phyloP scores from a whole-genome alignment of 2,888 invertebrate genomes.

The Protonemura montana region DNA sequence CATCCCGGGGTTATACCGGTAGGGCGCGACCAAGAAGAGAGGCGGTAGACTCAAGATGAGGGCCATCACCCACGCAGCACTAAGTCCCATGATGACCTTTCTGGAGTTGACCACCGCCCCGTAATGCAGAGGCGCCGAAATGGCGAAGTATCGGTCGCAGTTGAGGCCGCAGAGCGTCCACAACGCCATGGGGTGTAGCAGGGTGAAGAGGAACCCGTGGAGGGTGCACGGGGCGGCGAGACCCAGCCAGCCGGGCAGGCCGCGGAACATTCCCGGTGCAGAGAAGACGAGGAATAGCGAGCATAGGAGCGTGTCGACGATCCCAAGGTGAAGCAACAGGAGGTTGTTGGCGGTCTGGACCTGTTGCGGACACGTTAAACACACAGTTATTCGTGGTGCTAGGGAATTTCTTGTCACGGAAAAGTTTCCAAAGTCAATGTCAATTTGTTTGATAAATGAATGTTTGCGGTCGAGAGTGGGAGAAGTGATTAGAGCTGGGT shows the following conservation, averaged over 20 bases:
- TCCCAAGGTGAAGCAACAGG: conserved; percentile 75
- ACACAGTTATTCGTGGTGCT: background rate
- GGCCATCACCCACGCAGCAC: conserved; percentile 72
- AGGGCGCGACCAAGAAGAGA: conserved; percentile 67
- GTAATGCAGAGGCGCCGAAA: conserved; percentile 81
- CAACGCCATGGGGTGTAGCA: conserved; percentile 76
- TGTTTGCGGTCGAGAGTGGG: background rate
- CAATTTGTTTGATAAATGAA: background rate
- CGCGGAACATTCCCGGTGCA: conserved; percentile 59
- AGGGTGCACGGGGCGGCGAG: conserved; percentile 64
- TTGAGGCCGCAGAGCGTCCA: conserved; percentile 85
- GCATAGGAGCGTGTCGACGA: conserved; percentile 73
- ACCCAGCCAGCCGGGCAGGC: conserved; percentile 46
- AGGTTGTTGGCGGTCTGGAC: conserved; percentile 74
- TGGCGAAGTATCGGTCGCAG: conserved; percentile 81
- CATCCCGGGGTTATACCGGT: conserved; percentile 64
- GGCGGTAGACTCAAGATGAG: conserved; percentile 71
- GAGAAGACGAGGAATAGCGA: conserved; percentile 67
- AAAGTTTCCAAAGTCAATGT: background rate
- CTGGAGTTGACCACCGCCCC: conserved; percentile 76
- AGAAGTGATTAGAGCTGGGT: no score
- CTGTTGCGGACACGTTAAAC: conserved; percentile 56
- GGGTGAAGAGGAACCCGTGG: conserved; percentile 73
- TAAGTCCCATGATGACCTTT: conserved; percentile 73
- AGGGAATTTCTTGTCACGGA: conserved; percentile 51